Evolutionary conservation across 2,113 vertebrate genomes (phyloP).

Genomic region (Lophotis ruficrista): DNA sequence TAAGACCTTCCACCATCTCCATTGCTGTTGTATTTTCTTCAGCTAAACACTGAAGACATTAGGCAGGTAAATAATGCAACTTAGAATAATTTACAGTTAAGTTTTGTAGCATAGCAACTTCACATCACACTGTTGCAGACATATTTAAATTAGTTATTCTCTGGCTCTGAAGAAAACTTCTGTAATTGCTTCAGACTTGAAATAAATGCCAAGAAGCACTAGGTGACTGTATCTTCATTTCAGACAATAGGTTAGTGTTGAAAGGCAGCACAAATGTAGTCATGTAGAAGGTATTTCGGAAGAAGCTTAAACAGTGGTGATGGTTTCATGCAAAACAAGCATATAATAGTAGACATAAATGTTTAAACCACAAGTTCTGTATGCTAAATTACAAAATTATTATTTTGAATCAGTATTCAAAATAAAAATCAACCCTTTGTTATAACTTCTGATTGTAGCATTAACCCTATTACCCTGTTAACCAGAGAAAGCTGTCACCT

Average conservation of each 20-base stretch:
- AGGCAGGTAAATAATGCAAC: not conserved
- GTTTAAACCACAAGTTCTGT: not conserved
- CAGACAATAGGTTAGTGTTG: not conserved
- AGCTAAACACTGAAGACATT: not conserved
- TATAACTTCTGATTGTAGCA: not conserved
- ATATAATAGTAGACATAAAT: not conserved
- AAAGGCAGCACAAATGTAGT: not conserved
- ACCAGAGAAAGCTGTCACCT: not conserved
- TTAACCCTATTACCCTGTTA: not conserved
- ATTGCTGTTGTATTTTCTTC: not conserved
- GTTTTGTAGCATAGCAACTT: not conserved
- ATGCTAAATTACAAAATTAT: not conserved
- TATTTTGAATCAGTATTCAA: not conserved
- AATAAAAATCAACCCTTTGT: not conserved
- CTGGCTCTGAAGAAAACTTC: not conserved
- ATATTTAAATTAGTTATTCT: not conserved
- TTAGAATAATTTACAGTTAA: not conserved
- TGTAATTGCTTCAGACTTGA: not conserved
- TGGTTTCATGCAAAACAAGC: not conserved
- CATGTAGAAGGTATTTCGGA: not conserved
- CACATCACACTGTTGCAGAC: not conserved
- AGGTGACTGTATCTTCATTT: not conserved
- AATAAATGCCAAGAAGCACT: not conserved
- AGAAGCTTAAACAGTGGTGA: not conserved
- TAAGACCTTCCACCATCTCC: not conserved